phyloP scores from a whole-genome alignment of 1,140 invertebrate genomes.

The Heliconius nattereri region DNA sequence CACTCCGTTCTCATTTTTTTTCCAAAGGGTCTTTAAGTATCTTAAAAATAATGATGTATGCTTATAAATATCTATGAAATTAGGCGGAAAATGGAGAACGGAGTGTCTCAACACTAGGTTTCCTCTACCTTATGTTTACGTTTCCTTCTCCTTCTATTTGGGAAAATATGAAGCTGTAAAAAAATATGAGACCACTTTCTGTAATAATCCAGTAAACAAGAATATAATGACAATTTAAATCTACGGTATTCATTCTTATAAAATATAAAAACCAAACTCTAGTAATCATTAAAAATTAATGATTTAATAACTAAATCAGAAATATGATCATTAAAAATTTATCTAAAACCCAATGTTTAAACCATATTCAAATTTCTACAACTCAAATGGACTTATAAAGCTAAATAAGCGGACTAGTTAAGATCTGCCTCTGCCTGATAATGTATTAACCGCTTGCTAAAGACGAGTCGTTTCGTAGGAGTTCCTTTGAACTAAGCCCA shows the following conservation, averaged over 20 bases:
- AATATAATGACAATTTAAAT: no score
- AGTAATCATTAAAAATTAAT: no score
- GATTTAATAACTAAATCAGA: background rate
- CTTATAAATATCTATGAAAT: no score
- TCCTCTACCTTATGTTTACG: background rate
- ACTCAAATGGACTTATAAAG: conserved; percentile 17
- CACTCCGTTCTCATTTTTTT: background rate
- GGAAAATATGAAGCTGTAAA: no score
- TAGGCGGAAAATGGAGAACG: no score
- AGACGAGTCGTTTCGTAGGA: conserved; percentile 20
- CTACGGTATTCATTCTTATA: background rate
- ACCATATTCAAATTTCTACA: background rate
- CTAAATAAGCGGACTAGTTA: conserved; percentile 21
- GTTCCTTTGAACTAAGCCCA: conserved; percentile 5
- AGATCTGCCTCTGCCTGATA: conserved; percentile 10
- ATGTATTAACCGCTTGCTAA: conserved; percentile 29
- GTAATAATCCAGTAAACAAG: no score
- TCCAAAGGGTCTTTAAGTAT: no score
- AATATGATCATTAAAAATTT: background rate
- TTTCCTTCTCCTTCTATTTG: no score
- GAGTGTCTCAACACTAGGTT: no score
- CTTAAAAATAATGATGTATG: no score
- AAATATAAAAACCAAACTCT: no score
- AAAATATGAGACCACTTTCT: no score
- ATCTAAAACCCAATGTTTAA: background rate